Base-by-base conservation (phyloP, 1,140 invertebrate species). In the Bombus polaris region DNA sequence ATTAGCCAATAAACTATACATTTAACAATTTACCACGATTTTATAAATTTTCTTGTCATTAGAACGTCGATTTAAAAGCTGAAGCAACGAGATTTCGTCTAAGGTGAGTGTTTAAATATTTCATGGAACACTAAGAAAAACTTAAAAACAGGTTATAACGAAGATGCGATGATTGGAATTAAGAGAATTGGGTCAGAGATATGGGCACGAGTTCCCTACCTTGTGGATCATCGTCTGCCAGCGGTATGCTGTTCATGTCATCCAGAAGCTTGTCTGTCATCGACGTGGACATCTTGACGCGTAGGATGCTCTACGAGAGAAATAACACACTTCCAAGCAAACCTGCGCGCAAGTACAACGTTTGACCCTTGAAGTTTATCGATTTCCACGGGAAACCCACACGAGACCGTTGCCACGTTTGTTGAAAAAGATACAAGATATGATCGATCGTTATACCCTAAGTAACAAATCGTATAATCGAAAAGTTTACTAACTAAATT, bases 181-280 rank as follows among this genome's bases (percentile, higher is more conserved):
- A 75, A 10, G 22, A 15, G 12, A 85, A 80, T 3, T 75, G 25
- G 37, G 35, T 57, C 42, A 74, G 22, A 81, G 12, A 68, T 28
- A 32, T 22, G 15, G 6, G 4, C 6, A 15, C 47, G 42, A 62
- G 32, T 47, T 73, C 22, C 76, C 92, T 94, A 98, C 97, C 97
- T 96, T 98, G 98, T 32, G 98, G 98, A 96, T 98, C 98, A 92
- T 98, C 98, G 92, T 98, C 98, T 77, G 98, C 98, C 80, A 98
- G 94, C 28, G 98, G 98, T 94, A 98, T 98, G 92, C 97, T 98
- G 83, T 96, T 97, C 79, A 97, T 96, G 89, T 98, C 97, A 91
- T 98, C 97, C 88, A 97, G 97, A 87, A 97, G 96, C 93, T 97
- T 97, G 2, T 94, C 90, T 88, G 96, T 93, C 85, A 95, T 92